A percentile compares a stretch with the other conserved stretches of the same genome.
These are phyloP conservation scores for Metaphire vulgaris DNA, from an alignment of 1,140 invertebrate genomes.

Conservation along the genomic window DNA sequence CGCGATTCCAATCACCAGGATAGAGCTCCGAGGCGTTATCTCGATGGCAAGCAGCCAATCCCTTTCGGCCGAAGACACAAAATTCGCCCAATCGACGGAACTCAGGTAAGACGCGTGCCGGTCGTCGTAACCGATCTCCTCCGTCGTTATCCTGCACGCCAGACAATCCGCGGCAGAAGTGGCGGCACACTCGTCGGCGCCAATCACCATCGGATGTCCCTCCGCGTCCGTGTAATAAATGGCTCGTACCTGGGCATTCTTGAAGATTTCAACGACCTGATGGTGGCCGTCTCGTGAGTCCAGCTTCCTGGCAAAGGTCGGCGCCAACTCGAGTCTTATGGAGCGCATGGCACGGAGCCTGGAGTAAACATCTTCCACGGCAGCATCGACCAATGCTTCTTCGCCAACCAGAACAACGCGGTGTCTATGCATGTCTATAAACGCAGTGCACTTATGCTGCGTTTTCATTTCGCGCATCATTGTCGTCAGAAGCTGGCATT, in stretches of 20 bases:
- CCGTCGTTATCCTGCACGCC: neutral
- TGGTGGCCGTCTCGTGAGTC: neutral
- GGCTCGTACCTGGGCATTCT: neutral
- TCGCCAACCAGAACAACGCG: neutral
- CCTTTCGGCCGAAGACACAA: neutral
- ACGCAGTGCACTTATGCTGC: neutral
- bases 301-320: neutral
- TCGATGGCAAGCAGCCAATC: neutral
- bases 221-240: neutral
- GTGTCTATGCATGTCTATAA: neutral
- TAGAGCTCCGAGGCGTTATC: neutral
- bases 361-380: neutral
- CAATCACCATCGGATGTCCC: neutral
- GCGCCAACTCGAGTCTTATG: neutral
- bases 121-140: neutral
- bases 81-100: neutral
- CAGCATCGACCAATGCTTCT: neutral
- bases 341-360: neutral
- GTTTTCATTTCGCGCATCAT: neutral
- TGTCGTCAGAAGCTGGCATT: neutral
- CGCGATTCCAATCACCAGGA: neutral
- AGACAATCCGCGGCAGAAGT: neutral
- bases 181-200: neutral
- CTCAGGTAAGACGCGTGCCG: neutral
- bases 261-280: neutral